Base-by-base conservation (phyloP, 2,797 vertebrate genomes). In the Babyrousa celebensis region DNA sequence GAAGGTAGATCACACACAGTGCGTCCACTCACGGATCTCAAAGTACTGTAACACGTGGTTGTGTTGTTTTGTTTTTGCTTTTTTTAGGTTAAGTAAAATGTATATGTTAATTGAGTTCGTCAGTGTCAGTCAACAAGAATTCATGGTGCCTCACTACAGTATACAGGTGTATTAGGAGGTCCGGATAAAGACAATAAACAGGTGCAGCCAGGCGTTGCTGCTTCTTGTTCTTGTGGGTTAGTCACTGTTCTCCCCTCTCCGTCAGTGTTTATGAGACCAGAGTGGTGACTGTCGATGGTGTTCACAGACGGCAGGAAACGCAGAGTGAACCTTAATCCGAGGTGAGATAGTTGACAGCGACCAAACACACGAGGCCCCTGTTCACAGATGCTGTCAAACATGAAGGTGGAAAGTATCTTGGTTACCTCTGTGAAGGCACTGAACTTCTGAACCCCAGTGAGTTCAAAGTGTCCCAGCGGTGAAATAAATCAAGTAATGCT, bases 61-160 rank as follows among this genome's bases (percentile, higher is more conserved):
- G n/a, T 95, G 20, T 72, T 71, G 56, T n/a, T 40, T 89, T 89
- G 40, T 89, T 93, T 52, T 72, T 48, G 43, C 74, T 77, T 63
- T 20, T 80, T 89, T 79, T 40, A 75, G 83, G 29, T 54, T 95
- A 74, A 94, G 62, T 54, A 68, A 96, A 92, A 95, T 78, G 40
- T 91, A 9, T 71, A 78, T 78, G 65, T 91, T 94, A 92, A 92
- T 95, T 96, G 91, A n/a, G n/a, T 77, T 52, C 7, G 5, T 89
- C 29, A 21, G 32, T 65, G 68, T 85, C 58, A 58, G 93, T 91
- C 85, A 89, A 63, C 52, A 96, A 77, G 88, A 93, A 90, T 82
- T 90, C 85, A 58, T 62, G 78, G 48, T 86, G 74, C 29, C 20
- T 77, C 12, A 40, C 17, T 9, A 56, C 90, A 12, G 56, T 60